phyloP scores from a whole-genome alignment of 2,113 vertebrate species.

The Crotalus viridis region DNA sequence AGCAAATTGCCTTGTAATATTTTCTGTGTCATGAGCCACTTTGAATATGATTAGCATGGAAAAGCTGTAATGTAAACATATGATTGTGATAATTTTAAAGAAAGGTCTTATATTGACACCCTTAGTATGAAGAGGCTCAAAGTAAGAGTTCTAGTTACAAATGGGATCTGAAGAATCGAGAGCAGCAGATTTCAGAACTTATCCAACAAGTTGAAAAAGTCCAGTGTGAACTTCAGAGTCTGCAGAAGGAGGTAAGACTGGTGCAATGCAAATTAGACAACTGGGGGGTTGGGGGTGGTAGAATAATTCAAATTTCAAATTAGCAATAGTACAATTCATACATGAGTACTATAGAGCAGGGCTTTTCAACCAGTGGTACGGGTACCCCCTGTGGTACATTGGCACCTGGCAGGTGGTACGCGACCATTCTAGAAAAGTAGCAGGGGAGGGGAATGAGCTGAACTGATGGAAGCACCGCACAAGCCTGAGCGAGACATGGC shows the following conservation, averaged over 20 bases:
- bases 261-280: background rate
- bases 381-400: no score
- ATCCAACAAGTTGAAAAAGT: background rate
- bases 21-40: background rate
- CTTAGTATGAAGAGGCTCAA: background rate
- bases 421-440: no score
- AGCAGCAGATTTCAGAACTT: background rate
- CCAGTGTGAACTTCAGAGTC: background rate
- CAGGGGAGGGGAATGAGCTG: no score
- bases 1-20: background rate
- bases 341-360: background rate
- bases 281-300: no score
- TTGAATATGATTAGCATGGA: background rate
- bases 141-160: background rate
- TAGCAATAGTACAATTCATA: background rate
- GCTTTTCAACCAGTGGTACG: no score
- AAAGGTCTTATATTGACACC: background rate
- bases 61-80: background rate
- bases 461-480: no score
- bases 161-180: background rate
- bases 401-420: no score
- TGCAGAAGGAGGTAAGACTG: conserved; percentile 4
- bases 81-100: background rate
- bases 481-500: no score
- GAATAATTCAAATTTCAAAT: background rate